A percentile compares a stretch with the other conserved stretches of the same genome.
Evolutionary conservation across 2,888 invertebrate genomes (phyloP).

Genomic region (Tupiocoris notatus): DNA sequence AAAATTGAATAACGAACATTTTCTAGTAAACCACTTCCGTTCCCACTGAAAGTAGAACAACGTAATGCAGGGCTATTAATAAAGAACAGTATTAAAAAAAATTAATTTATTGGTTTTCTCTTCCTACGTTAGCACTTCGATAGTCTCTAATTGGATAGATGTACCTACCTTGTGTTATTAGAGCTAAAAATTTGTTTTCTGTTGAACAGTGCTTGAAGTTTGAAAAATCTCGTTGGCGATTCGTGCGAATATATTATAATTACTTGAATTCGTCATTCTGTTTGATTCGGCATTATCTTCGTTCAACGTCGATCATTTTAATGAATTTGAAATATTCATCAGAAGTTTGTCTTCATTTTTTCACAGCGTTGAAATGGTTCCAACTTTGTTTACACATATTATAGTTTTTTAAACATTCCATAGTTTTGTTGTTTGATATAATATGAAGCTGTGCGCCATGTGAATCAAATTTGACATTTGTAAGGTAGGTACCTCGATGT

Average conservation of each 20-base stretch:
- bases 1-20: not conserved
- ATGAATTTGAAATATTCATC: too few species aligned
- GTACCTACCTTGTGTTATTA: not conserved
- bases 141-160: not conserved
- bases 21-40: not conserved
- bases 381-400: too few species aligned
- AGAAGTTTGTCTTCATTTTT: too few species aligned
- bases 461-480: not conserved
- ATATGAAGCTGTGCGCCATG: not conserved
- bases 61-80: not conserved
- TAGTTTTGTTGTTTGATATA: not conserved
- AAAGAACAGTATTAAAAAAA: not conserved
- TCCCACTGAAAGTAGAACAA: not conserved
- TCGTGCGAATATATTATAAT: too few species aligned
- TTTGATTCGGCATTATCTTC: too few species aligned
- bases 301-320: too few species aligned
- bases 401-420: not conserved
- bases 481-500: not conserved
- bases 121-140: not conserved
- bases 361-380: too few species aligned
- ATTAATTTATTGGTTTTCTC: not conserved
- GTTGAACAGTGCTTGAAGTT: too few species aligned
- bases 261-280: too few species aligned
- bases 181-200: too few species aligned
- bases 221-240: too few species aligned